These are phyloP conservation scores for Natator depressus DNA, from an alignment of 2,113 vertebrate genomes.

Conservation along the genomic window DNA sequence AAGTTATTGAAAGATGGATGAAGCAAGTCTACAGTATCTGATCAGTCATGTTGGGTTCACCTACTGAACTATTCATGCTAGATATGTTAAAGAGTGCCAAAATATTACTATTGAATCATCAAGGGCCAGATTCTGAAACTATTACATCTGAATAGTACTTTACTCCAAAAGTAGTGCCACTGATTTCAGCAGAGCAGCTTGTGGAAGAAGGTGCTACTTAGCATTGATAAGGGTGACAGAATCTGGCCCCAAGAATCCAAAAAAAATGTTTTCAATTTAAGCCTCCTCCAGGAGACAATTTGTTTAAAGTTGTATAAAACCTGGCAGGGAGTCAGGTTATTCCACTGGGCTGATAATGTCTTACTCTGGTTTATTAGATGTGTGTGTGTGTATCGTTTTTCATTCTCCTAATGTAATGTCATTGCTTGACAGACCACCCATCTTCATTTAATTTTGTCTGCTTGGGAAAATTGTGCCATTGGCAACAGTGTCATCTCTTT, in stretches of 20 bases:
- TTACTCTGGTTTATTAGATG: constrained; percentile 47
- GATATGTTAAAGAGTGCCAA: not conserved
- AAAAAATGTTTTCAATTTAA: not conserved
- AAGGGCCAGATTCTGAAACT: not conserved
- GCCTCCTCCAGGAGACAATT: not conserved
- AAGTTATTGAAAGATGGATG: not conserved
- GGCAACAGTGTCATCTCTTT: not conserved
- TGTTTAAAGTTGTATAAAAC: not conserved
- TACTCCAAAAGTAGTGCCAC: not conserved
- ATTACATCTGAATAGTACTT: not conserved
- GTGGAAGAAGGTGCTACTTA: accelerated
- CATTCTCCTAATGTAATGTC: constrained; percentile 9
- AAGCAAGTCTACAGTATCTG: not conserved
- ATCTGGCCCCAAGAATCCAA: not conserved
- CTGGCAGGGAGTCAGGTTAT: not conserved
- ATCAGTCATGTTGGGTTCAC: not conserved
- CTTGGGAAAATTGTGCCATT: not conserved
- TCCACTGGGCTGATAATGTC: constrained; percentile 27
- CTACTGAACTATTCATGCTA: not conserved
- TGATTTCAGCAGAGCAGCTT: not conserved
- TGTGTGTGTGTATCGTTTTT: constrained; percentile 26
- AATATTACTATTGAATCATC: not conserved
- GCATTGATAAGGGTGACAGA: not conserved
- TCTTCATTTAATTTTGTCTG: constrained; percentile 42
- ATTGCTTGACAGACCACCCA: constrained; percentile 28